Conservation (phyloP, 2,797 vertebrate genomes). For the Takifugu ocellatus region DNA sequence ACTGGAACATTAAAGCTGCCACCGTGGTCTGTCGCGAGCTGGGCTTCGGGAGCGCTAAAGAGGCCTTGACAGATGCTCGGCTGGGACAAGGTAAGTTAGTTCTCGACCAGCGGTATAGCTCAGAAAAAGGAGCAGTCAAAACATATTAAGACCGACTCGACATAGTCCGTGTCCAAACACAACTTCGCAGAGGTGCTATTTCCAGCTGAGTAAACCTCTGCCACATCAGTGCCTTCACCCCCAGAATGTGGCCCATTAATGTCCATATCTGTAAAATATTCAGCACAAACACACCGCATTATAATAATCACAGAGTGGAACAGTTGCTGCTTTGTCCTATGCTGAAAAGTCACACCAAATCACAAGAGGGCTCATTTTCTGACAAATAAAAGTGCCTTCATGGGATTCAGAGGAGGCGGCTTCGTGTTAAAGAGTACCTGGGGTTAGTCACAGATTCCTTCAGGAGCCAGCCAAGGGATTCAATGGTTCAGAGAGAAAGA, state of each 20-base stretch:
- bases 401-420: slow-evolving; percentile 44
- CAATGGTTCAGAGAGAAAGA: slow-evolving; percentile 14
- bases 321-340: slow-evolving; percentile 3
- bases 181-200: slow-evolving; percentile 4
- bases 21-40: slow-evolving; percentile 93
- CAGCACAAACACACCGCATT: slow-evolving; percentile 23
- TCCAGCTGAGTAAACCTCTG: slow-evolving; percentile 44
- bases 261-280: slow-evolving; percentile 10
- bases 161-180: neutral
- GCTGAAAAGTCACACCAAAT: slow-evolving; percentile 23
- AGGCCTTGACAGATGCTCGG: slow-evolving; percentile 80
- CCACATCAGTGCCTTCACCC: slow-evolving; percentile 29
- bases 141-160: too few relatives aligned
- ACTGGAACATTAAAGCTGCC: slow-evolving; percentile 86
- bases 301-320: slow-evolving; percentile 42
- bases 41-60: slow-evolving; percentile 90
- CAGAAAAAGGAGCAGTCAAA: too few relatives aligned
- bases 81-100: slow-evolving; percentile 87
- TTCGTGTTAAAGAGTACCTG: slow-evolving; percentile 40
- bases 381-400: slow-evolving; percentile 40
- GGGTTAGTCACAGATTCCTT: slow-evolving; percentile 26
- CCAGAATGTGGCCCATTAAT: slow-evolving; percentile 18
- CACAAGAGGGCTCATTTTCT: too few relatives aligned
- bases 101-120: neutral
- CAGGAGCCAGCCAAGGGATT: slow-evolving; percentile 15